Evolutionary conservation across 2,113 vertebrate species (phyloP).

Genomic region (Nycticryphes semicollaris): DNA sequence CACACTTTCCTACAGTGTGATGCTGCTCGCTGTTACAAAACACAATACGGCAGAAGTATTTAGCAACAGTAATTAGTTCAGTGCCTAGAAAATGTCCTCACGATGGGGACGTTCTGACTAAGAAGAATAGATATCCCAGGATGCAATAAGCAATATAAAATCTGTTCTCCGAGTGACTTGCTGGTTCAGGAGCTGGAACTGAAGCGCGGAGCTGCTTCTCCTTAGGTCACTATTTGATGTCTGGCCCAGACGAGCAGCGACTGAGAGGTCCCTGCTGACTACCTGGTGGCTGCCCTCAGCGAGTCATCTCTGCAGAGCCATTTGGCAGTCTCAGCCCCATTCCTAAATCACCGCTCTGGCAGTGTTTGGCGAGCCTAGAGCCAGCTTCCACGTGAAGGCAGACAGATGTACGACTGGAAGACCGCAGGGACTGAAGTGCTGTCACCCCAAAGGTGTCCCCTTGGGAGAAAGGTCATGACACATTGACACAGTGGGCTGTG

Average conservation of each 20-base stretch:
- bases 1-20: not conserved
- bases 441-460: not conserved
- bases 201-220: not conserved
- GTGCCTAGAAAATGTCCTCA: not conserved
- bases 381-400: not conserved
- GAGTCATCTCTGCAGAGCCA: not conserved
- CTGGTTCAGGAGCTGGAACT: not conserved
- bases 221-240: not conserved
- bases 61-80: not conserved
- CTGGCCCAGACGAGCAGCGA: not conserved
- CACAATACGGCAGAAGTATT: not conserved
- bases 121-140: not conserved
- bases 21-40: not conserved
- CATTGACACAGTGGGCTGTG: accelerated
- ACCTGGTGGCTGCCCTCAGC: not conserved
- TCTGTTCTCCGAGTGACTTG: not conserved
- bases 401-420: not conserved
- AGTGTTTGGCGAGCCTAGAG: not conserved
- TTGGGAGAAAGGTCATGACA: not conserved
- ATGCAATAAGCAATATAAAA: not conserved
- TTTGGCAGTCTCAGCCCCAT: not conserved
- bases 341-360: not conserved
- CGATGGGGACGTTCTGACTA: not conserved
- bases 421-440: not conserved
- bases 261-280: not conserved